Conservation (phyloP, 2,113 vertebrate genomes). For the Isichthys henryi region DNA sequence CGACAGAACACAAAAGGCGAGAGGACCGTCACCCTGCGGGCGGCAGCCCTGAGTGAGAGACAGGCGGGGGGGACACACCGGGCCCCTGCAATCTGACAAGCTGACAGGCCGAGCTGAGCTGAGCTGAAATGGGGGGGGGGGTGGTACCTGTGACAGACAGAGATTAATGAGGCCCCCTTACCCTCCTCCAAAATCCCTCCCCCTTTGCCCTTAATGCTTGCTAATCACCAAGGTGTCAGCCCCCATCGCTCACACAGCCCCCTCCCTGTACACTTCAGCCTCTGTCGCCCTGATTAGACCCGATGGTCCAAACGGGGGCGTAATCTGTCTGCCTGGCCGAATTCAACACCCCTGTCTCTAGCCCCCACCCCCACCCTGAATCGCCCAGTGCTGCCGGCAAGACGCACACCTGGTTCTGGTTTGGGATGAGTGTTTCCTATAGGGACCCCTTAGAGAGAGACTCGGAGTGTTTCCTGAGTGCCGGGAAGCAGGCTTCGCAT, state of each 20-base stretch:
- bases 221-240: constrained; percentile 45
- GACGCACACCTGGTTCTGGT: constrained; percentile 30
- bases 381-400: constrained; percentile 17
- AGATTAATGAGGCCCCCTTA: constrained; percentile 42
- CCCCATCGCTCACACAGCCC: constrained; percentile 34
- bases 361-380: neutral
- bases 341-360: constrained; percentile 3
- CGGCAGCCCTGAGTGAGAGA: neutral
- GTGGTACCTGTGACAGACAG: constrained; percentile 35
- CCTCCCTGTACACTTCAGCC: neutral
- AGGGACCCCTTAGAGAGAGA: neutral
- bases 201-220: constrained; percentile 36
- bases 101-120: constrained; percentile 20
- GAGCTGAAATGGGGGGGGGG: constrained; percentile 15
- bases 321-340: constrained; percentile 27
- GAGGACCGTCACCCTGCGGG: neutral
- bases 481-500: neutral
- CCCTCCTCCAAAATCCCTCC: constrained; percentile 29
- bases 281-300: constrained; percentile 25
- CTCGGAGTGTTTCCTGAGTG: neutral
- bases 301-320: constrained; percentile 29
- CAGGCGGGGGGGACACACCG: neutral
- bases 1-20: neutral
- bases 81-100: constrained; percentile 2
- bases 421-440: constrained; percentile 25